phyloP scores from a whole-genome alignment of 2,797 vertebrate species.

The Macrochelys suwanniensis region DNA sequence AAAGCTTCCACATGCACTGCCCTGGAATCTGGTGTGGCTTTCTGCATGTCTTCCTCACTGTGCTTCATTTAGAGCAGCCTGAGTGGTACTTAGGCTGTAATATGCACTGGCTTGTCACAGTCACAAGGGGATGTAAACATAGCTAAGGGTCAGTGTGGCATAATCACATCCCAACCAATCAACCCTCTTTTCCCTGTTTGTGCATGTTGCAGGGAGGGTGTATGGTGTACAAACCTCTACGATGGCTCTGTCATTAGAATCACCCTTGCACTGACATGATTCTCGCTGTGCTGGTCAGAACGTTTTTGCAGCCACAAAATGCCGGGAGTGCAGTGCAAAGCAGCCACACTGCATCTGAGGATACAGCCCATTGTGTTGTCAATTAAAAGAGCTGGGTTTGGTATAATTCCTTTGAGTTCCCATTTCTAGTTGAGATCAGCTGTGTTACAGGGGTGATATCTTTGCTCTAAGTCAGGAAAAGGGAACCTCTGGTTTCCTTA shows the following conservation, averaged over 20 bases:
- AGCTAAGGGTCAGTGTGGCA: not conserved
- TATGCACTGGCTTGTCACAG: not conserved
- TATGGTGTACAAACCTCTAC: not conserved
- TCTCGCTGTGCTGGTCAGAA: not conserved
- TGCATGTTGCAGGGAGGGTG: not conserved
- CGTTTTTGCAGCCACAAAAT: not conserved
- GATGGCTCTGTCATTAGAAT: fast-evolving
- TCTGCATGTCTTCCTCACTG: not conserved
- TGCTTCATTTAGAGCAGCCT: not conserved
- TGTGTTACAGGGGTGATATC: not conserved
- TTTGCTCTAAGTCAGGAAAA: not conserved
- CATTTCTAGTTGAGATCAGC: not conserved
- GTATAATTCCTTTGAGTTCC: not conserved
- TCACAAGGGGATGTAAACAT: not conserved
- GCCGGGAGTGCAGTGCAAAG: not conserved
- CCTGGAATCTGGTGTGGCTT: not conserved
- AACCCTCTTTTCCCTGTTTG: not conserved
- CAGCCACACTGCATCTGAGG: not conserved
- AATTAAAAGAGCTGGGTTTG: not conserved
- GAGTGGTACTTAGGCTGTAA: not conserved
- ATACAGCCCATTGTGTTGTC: not conserved
- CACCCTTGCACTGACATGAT: not conserved
- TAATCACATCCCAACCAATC: fast-evolving
- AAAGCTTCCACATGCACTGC: not conserved
- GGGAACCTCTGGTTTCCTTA: not conserved